Base-by-base conservation (phyloP, 2,797 vertebrate species). In the Halcyon leucocephala region DNA sequence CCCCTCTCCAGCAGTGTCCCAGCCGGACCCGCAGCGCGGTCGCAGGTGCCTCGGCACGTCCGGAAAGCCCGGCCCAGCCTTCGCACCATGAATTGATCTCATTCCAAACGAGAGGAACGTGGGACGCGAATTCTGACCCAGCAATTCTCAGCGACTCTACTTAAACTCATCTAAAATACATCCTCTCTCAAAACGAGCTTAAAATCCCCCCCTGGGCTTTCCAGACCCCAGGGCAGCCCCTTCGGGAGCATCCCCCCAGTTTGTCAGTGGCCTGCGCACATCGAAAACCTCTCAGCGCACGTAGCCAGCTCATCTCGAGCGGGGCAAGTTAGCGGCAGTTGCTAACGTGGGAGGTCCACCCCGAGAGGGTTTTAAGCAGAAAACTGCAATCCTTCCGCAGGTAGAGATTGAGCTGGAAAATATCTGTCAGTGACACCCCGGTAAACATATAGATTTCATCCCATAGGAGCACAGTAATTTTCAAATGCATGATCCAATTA, bases 211-310 rank as follows among this genome's bases (percentile, higher is more conserved):
- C 7, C 37, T 21, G 2, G 1, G 49, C 65, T 26, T 41, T 55
- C 55, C 72, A 48, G 46, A 17, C 12, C 7, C 55, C 81, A 7
- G 13, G 4, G 52, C 3, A 25, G 29, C 41, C 52, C 49, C 66
- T 60, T 21, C 4, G 0, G 0, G 3, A 4, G 24, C 2, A 19
- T 2, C 55, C 3, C 31, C 26, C 16, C 3, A 12, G 0, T 4
- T 4, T 8, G n/a, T 5, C 74, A 48, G 37, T 41, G 24, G 4
- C 29, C 18, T 12, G 25, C 1, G 2, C 10, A 5, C 24, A 10
- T 1, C 58, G 31, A 8, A 17, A 25, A 14, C 11, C 49, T 19
- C 1, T 46, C n/a, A 39, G 73, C 22, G 7, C 6, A 21, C 26
- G 16, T 24, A 33, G 26, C 4, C 2, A 12, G 78, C 37, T 55